Evolutionary conservation across 2,113 vertebrate species (phyloP).

Genomic region (Leptobrachium ailaonicum): DNA sequence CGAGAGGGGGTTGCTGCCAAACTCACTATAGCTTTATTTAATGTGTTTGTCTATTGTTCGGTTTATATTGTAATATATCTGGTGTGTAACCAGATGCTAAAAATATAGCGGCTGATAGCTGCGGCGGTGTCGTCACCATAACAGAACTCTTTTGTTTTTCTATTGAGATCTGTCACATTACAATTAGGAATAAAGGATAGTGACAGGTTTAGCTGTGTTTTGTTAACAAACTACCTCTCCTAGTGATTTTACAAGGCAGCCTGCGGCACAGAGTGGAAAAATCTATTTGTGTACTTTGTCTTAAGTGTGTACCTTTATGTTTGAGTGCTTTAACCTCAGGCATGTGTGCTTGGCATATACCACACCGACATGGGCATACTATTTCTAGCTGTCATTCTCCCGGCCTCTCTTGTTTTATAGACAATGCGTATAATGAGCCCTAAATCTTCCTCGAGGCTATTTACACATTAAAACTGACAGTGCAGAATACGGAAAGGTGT

Average conservation of each 20-base stretch:
- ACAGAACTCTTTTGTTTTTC: too few relatives aligned
- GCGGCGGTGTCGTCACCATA: too few relatives aligned
- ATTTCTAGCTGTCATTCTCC: neutral
- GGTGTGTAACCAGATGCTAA: too few relatives aligned
- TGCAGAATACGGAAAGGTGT: neutral
- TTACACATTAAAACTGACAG: neutral
- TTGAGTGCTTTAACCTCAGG: neutral
- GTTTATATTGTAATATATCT: too few relatives aligned
- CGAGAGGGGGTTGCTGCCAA: too few relatives aligned
- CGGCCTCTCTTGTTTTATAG: neutral
- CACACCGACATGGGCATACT: neutral
- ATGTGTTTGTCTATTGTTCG: too few relatives aligned
- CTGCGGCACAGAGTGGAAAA: neutral
- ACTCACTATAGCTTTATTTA: too few relatives aligned
- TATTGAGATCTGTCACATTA: too few relatives aligned
- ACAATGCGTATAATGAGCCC: conserved; percentile 6
- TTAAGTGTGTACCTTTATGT: neutral
- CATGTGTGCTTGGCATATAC: neutral
- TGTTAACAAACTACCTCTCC: neutral
- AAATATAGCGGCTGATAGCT: too few relatives aligned
- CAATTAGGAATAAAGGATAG: too few relatives aligned
- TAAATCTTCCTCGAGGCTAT: neutral
- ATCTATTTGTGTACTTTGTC: neutral
- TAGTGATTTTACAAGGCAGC: neutral
- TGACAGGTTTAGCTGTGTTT: too few relatives aligned